Evolutionary conservation across 2,797 vertebrate species (phyloP).

Genomic region (Schizopygopsis pylzovi): DNA sequence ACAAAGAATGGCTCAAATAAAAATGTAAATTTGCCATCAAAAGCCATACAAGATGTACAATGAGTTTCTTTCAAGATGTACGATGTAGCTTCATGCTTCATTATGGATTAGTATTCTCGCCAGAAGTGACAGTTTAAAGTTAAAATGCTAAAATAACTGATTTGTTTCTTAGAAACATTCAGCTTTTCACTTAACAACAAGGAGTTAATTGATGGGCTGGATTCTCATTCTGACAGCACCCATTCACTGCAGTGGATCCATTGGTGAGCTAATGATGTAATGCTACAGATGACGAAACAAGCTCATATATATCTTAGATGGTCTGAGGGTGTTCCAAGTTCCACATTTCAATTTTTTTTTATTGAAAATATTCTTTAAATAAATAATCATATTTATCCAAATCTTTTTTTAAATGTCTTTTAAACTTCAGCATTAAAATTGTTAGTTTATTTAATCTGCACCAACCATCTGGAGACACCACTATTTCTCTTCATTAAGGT

Average conservation of each 20-base stretch:
- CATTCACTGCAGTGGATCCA: background rate
- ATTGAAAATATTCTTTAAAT: background rate
- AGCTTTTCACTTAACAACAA: background rate
- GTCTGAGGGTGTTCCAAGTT: background rate
- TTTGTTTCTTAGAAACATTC: background rate
- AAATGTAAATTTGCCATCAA: background rate
- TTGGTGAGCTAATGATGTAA: background rate
- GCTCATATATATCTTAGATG: background rate
- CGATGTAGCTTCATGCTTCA: background rate
- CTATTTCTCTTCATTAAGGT: background rate
- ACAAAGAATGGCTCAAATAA: background rate
- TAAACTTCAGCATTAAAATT: background rate
- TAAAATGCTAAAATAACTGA: background rate
- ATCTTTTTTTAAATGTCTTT: background rate
- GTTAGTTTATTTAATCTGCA: constrained; percentile 1
- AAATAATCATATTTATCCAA: background rate
- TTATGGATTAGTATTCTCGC: background rate
- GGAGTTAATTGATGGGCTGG: background rate
- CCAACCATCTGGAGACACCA: constrained; percentile 21
- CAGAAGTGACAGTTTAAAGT: background rate
- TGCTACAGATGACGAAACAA: background rate
- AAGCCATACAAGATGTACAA: background rate
- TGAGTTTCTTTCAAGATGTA: background rate
- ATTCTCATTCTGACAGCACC: too few relatives aligned
- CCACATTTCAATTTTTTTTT: background rate